A percentile compares a stretch with the other conserved stretches of the same genome.
These are phyloP conservation scores for Mus musculus DNA, from an alignment of 2,113 vertebrate genomes.

Conservation along the genomic window DNA sequence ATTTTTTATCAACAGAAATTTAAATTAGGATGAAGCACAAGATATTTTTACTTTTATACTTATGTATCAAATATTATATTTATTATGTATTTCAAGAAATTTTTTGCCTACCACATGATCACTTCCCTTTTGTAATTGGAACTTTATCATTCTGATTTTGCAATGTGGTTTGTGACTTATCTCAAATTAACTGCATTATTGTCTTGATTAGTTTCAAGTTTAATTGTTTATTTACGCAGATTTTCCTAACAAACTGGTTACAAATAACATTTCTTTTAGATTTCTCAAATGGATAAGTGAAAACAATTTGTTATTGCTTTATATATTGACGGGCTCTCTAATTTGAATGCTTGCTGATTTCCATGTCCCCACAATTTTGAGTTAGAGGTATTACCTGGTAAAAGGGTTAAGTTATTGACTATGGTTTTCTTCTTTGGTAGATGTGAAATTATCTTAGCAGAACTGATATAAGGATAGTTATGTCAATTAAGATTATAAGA, in stretches of 20 bases:
- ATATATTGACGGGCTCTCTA: neutral
- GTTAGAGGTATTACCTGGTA: neutral
- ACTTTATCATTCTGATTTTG: neutral
- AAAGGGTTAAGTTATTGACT: neutral
- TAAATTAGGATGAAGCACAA: neutral
- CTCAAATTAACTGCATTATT: constrained; percentile 51
- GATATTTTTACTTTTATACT: constrained; percentile 14
- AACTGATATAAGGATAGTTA: neutral
- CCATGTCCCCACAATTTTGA: constrained; percentile 21
- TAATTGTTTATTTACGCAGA: constrained; percentile 4
- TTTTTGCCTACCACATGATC: neutral
- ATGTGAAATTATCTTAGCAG: constrained; percentile 12
- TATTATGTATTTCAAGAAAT: constrained; percentile 8
- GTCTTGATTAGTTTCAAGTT: neutral
- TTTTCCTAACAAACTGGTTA: constrained; percentile 4
- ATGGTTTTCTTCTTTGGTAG: constrained; percentile 23
- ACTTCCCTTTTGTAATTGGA: constrained; percentile 5
- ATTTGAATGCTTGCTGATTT: constrained; percentile 46
- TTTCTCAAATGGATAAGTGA: neutral
- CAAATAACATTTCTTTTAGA: neutral
- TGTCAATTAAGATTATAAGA: constrained; percentile 31
- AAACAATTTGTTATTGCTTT: constrained; percentile 40
- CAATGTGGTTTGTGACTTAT: neutral
- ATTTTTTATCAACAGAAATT: constrained; percentile 20
- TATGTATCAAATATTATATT: neutral